phyloP scores from a whole-genome alignment of 2,797 vertebrate genomes.

The Todus mexicanus region DNA sequence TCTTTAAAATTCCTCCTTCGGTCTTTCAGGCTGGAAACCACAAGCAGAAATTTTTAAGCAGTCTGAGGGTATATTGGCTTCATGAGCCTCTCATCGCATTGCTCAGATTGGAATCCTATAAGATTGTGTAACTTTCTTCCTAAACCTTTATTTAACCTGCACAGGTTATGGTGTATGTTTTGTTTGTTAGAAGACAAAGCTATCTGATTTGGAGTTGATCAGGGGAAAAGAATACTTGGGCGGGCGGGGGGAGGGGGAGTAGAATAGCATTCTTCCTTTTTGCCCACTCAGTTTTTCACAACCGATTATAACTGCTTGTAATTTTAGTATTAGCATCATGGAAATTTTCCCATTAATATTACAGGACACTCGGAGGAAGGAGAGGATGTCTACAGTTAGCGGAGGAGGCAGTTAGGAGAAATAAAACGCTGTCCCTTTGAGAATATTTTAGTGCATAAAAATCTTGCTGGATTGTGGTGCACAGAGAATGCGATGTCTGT shows the following conservation, averaged over 20 bases:
- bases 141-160: background rate
- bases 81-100: background rate
- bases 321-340: background rate
- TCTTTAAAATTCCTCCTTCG: background rate
- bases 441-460: background rate
- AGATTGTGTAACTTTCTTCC: background rate
- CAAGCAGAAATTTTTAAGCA: background rate
- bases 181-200: background rate
- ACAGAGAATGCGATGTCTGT: background rate
- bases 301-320: background rate
- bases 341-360: background rate
- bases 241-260: no score
- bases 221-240: background rate
- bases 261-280: background rate
- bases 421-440: background rate
- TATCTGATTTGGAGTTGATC: background rate
- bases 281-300: background rate
- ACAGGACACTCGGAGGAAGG: background rate
- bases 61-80: background rate
- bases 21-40: background rate
- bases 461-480: background rate
- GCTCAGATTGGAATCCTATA: background rate
- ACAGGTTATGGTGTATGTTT: background rate
- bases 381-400: background rate
- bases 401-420: background rate